Base-by-base conservation (phyloP, 2,888 invertebrate species). In the Aphidoletes aphidimyza region DNA sequence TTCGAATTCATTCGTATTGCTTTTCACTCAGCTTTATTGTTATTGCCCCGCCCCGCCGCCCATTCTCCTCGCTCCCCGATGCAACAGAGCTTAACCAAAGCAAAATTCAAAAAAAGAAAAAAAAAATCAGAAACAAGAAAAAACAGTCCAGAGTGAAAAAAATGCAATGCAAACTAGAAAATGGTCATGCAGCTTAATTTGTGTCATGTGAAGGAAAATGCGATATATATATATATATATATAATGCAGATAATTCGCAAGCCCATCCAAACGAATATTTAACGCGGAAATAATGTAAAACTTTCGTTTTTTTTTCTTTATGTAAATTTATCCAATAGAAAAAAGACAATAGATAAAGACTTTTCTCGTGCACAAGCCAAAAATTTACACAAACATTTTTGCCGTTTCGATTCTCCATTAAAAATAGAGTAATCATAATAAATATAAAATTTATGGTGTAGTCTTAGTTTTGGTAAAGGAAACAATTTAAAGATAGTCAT, bases 341-440 rank as follows among this genome's bases (percentile, higher is more conserved):
- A 54, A 19, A 47, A 22, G 54, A 54, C 54, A 54, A 54, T 22
- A 22, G 54, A n/a, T 22, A 22, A 54, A 5, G 54, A 39, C 39
- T 8, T 54, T 54, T 54, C 54, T 8, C n/a, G 6, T 22, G 47
- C 54, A 54, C 54, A 3, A n/a, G 54, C 22, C 54, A 54, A 54
- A n/a, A n/a, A 54, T 22, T 54, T 22, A 54, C 22, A 54, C n/a
- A 22, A 22, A 6, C 19, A 3, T 22, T 9, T 22, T 54, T 22
- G 22, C 54, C 54, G 22, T 54, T 54, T 54, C 54, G 54, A 54
- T 54, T 54, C 54, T 54, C 54, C 54, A 54, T 54, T 54, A 54
- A 54, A n/a, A n/a, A n/a, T n/a, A n/a, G n/a, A 54, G 54, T 54
- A 54, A 54, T 54, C 54, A 54, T 54, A 54, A 54, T 54, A 54